phyloP scores from a whole-genome alignment of 2,888 invertebrate species.

The Mythimna pallens region DNA sequence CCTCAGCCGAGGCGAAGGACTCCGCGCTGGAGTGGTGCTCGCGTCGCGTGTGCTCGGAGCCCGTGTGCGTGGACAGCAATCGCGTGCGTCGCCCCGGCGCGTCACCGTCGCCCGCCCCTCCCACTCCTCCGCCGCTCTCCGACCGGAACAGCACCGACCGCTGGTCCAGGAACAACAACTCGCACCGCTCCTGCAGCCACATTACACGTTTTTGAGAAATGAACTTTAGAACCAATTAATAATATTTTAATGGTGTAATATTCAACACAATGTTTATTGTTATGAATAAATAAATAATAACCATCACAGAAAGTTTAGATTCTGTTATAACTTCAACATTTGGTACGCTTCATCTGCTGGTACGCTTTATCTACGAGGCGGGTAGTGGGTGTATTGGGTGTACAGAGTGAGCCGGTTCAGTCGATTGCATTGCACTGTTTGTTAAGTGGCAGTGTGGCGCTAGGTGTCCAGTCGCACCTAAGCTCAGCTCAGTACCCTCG shows the following conservation, averaged over 20 bases:
- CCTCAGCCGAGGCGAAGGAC: constrained; percentile 98
- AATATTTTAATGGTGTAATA: too few species aligned
- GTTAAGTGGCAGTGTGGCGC: too few species aligned
- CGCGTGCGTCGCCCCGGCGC: constrained; percentile 78
- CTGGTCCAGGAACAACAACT: constrained; percentile 96
- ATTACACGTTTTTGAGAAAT: neutral
- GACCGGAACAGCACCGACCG: constrained; percentile 96
- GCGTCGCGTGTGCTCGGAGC: constrained; percentile 84
- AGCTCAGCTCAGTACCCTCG: too few species aligned
- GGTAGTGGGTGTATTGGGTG: too few species aligned
- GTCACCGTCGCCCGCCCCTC: constrained; percentile 67
- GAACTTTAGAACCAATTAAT: too few species aligned
- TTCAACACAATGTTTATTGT: too few species aligned
- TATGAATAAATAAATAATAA: too few species aligned
- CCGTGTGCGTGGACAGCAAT: constrained; percentile 85
- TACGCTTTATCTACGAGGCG: too few species aligned
- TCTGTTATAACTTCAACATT: neutral
- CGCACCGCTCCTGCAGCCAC: constrained; percentile 94
- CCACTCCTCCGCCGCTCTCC: constrained; percentile 91
- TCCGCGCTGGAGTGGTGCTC: constrained; percentile 97
- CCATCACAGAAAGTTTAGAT: neutral
- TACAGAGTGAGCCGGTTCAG: too few species aligned
- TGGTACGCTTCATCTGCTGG: neutral
- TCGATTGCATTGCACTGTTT: too few species aligned
- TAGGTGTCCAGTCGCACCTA: too few species aligned